A percentile compares a stretch with the other conserved stretches of the same genome.
These are phyloP conservation scores for Cryptocephalus moraei DNA, from an alignment of 2,888 invertebrate genomes.

Conservation along the genomic window DNA sequence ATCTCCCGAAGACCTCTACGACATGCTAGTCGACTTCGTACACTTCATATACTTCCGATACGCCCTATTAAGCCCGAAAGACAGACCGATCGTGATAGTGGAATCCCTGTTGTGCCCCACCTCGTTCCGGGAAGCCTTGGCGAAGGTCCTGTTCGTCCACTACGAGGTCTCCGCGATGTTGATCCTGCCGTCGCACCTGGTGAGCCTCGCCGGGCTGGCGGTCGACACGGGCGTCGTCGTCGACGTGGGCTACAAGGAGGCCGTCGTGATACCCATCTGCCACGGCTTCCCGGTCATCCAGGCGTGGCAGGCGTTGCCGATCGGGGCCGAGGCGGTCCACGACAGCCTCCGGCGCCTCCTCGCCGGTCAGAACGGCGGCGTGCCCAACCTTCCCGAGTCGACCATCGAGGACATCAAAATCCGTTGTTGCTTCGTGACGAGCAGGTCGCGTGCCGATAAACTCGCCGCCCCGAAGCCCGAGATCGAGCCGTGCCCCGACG, in stretches of 20 bases:
- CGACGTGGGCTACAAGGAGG: slow-evolving; percentile 81
- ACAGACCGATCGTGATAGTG: slow-evolving; percentile 81
- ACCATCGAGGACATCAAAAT: slow-evolving; percentile 73
- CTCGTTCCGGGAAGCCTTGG: slow-evolving; percentile 74
- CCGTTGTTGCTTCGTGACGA: slow-evolving; percentile 81
- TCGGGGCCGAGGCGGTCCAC: slow-evolving; percentile 59
- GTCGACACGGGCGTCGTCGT: slow-evolving; percentile 73
- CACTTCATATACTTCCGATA: slow-evolving; percentile 86
- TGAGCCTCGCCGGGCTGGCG: slow-evolving; percentile 74
- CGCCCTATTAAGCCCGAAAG: slow-evolving; percentile 85
- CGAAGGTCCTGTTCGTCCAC: slow-evolving; percentile 83
- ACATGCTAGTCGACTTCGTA: slow-evolving; percentile 78
- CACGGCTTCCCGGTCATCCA: slow-evolving; percentile 78
- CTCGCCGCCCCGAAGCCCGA: slow-evolving; percentile 39
- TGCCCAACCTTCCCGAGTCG: slow-evolving; percentile 42
- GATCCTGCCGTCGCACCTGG: slow-evolving; percentile 75
- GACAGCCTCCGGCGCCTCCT: slow-evolving; percentile 36
- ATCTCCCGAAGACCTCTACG: slow-evolving; percentile 62
- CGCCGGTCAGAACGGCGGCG: slow-evolving; percentile 38
- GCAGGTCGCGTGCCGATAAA: slow-evolving; percentile 54
- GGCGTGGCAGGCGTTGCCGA: slow-evolving; percentile 72
- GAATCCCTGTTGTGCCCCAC: slow-evolving; percentile 82
- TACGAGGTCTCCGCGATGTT: slow-evolving; percentile 63
- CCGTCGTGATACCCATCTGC: slow-evolving; percentile 70
- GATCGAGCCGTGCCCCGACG: slow-evolving; percentile 46